A percentile compares a stretch with the other conserved stretches of the same genome.
These are phyloP conservation scores for Periphyllus acericola DNA, from an alignment of 2,888 invertebrate species.

Conservation along the genomic window DNA sequence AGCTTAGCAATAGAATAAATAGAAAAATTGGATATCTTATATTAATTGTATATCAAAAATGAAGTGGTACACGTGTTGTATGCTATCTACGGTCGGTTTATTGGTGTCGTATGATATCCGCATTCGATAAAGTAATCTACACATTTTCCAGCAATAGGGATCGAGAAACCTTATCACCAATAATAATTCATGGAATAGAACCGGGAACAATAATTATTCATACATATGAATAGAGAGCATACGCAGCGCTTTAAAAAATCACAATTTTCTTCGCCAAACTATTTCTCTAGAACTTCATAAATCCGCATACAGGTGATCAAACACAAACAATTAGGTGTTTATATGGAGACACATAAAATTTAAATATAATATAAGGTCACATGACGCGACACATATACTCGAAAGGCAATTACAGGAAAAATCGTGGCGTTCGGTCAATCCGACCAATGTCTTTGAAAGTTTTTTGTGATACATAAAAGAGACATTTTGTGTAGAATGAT, in stretches of 20 bases:
- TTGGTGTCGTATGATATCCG: no score
- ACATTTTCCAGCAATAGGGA: not conserved
- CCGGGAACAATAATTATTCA: not conserved
- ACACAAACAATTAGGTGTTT: slow-evolving; percentile 20
- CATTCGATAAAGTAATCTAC: no score
- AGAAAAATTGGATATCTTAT: no score
- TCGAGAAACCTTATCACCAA: not conserved
- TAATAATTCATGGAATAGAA: slow-evolving; percentile 10
- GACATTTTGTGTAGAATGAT: no score
- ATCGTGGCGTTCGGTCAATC: not conserved
- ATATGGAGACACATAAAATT: slow-evolving; percentile 7
- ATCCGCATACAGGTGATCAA: slow-evolving; percentile 14
- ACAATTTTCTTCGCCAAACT: not conserved
- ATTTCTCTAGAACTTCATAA: not conserved
- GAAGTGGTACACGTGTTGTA: no score
- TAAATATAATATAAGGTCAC: slow-evolving; percentile 10
- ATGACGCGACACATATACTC: not conserved
- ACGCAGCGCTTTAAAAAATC: not conserved
- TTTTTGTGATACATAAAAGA: no score
- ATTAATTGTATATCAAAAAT: no score
- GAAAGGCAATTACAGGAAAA: slow-evolving; percentile 9
- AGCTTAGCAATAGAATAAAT: no score
- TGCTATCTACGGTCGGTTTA: no score
- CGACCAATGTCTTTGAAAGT: no score
- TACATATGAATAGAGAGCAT: slow-evolving; percentile 14